A percentile compares a stretch with the other conserved stretches of the same genome.
phyloP scores from a whole-genome alignment of 2,797 vertebrate genomes.

The Eurystomus glaucurus region DNA sequence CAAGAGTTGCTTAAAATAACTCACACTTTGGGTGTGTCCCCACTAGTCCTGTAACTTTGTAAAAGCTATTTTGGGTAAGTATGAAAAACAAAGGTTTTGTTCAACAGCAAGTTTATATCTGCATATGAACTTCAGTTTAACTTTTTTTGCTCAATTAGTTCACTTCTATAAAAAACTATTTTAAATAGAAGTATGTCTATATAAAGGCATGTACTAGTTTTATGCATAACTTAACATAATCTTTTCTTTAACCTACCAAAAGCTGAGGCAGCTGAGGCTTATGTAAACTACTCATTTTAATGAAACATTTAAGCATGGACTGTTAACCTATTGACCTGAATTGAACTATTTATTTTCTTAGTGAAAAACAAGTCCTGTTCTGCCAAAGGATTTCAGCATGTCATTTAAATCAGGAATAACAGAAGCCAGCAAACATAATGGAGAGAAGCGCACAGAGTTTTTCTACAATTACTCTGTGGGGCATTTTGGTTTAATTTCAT shows the following conservation, averaged over 20 bases:
- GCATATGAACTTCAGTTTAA: not conserved
- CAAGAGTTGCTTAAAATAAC: conserved; percentile 37
- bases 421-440: not conserved
- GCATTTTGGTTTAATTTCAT: not conserved
- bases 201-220: not conserved
- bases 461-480: not conserved
- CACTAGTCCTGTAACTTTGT: not conserved
- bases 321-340: not conserved
- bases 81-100: not conserved
- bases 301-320: not conserved
- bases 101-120: not conserved
- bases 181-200: not conserved
- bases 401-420: not conserved
- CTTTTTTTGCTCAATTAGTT: not conserved
- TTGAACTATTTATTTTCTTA: not conserved
- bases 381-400: not conserved
- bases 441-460: not conserved
- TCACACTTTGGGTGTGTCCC: not conserved
- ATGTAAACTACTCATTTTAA: not conserved
- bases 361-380: not conserved
- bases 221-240: not conserved
- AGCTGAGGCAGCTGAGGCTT: not conserved
- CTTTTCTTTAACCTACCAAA: not conserved
- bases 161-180: not conserved
- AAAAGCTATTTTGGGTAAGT: conserved; percentile 19